Conservation (phyloP, 2,888 invertebrate genomes). For the Drosophila imparisetae region DNA sequence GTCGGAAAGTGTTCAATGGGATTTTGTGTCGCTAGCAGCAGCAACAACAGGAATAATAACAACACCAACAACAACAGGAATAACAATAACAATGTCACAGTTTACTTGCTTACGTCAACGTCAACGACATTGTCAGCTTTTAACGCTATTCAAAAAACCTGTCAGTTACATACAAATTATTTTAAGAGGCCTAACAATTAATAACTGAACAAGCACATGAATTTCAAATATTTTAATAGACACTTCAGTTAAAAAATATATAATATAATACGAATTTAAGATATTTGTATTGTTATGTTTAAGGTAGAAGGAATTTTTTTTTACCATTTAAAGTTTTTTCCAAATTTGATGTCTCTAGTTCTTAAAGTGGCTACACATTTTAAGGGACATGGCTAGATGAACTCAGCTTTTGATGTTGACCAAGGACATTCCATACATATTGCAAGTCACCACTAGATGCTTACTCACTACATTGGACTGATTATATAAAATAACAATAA, state of each 20-base stretch:
- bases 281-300: neutral
- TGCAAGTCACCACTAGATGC: neutral
- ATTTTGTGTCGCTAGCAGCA: constrained; percentile 37
- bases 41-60: constrained; percentile 14
- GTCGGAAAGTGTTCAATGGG: constrained; percentile 57
- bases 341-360: too few species aligned
- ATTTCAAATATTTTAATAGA: neutral
- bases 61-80: neutral
- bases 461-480: neutral
- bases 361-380: neutral
- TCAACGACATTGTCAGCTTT: constrained; percentile 57
- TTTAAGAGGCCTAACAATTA: constrained; percentile 29
- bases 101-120: constrained; percentile 53
- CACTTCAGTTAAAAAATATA: neutral
- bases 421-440: neutral
- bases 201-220: neutral
- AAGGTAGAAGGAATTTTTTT: neutral
- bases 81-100: constrained; percentile 31
- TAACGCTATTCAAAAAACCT: constrained; percentile 35
- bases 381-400: too few species aligned
- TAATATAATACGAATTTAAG: neutral
- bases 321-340: fast-evolving
- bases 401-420: too few species aligned
- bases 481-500: neutral
- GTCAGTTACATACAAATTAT: constrained; percentile 20